Base-by-base conservation (phyloP, 2,113 vertebrate species). In the Apteryx owenii region DNA sequence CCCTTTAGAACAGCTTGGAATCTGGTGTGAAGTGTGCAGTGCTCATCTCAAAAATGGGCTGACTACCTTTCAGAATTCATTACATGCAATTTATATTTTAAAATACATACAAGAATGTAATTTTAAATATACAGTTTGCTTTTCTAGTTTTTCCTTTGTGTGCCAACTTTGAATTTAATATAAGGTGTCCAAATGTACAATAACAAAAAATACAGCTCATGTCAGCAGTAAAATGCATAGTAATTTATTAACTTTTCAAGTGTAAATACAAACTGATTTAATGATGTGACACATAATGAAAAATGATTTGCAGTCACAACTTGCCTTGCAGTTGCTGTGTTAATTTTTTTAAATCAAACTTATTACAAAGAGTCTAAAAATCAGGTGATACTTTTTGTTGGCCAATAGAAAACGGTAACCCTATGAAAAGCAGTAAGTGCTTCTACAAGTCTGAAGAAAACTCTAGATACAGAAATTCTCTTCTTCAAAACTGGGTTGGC, bases 141-240 rank as follows among this genome's bases (percentile, higher is more conserved):
- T 70, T 90, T 88, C 82, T 46, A 26, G 23, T 71, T 90, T 82
- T 73, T 36, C 36, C 21, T 87, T 81, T 68, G 21, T 54, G 40
- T 26, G 79, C 77, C n/a, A 80, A 62, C 42, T 91, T 83, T 23
- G 44, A 82, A 95, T 95, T 75, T 89, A 83, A 80, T 70, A 40
- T 5, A 31, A 7, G 50, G 2, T 73, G 36, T 42, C 60, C 46
- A 85, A 77, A 70, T 14, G 25, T 20, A 75, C 50, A 68, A 51
- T 18, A 84, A 91, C 62, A 91, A 95, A 95, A 93, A 81, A 88
- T 96, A 91, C 93, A 93, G 85, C 58, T 93, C 88, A 5, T 94
- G 79, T 94, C 91, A 96, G 79, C 93, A 95, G 78, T 95, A 94
- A 96, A 95, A 96, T 91, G 91, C 95, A 96, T 89, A 95, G 93